Evolutionary conservation across 2,888 invertebrate species (phyloP), one percentile per base, ranked within the genome.

Genomic region (Platynereis dumerilii): DNA sequence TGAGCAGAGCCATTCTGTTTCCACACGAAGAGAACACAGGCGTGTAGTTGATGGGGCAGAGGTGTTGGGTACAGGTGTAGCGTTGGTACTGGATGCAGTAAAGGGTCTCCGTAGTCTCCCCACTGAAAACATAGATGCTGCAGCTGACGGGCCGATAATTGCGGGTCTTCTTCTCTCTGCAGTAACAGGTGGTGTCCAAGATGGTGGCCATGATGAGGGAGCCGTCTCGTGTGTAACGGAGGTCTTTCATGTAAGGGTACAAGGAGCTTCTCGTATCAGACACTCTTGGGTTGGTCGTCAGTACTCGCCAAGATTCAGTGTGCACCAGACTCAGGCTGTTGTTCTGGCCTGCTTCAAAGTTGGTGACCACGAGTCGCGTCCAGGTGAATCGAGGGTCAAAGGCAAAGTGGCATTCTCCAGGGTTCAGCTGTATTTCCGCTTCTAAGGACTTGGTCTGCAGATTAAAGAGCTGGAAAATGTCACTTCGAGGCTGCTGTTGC

Each of bases 11-110:
- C 80, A 83, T 83, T 15, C 82, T 75, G 56, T 76, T 80, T 7
- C 82, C 81, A 66, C 82, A 83, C 54, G 74, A 73, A 0, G 82
- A 82, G 68, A 82, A 79, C 20, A 81, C 69, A 0, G 83, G 83
- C 72, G 80, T 75, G 72, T 80, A 83, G 71, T 83, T 83, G 64
- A 79, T 72, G 2, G 81, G 80, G 62, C 83, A 83, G 22, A 78
- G 75, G 70, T 83, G 83, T 28, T 74, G 61, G 5, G 66, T 77
- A 61, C 83, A 83, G 3, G 80, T 78, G 69, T 78, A 82, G 10
- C 82, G 74, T 59, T 78, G 78, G 71, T 81, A 83, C 72, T 81
- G 80, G 15, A 83, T 78, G 68, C 82, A 82, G 70, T 81, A 80
- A 20, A 83, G 69, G 0, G 80, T 81, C 56, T 78, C 76, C 7